Base-by-base conservation (phyloP, 1,140 invertebrate genomes). In the Elymnias hypermnestra region DNA sequence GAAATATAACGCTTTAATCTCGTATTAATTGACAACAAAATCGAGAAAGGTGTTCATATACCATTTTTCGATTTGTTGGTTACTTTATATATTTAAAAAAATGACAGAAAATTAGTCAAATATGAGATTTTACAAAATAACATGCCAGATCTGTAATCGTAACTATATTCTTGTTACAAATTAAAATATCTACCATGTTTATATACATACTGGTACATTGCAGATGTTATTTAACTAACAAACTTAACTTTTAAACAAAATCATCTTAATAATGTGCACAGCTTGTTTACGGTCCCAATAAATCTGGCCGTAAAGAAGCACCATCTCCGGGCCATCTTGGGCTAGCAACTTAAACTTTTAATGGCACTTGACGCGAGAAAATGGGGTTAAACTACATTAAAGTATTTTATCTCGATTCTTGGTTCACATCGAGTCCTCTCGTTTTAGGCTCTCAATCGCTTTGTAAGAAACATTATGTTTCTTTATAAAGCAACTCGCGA, bases 291-390 rank as follows among this genome's bases (percentile, higher is more conserved):
- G 36, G 28, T 40, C 7, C 33, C 46, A 50, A 57, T 60, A 63
- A 63, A 66, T 57, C 47, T 39, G 29, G 51, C 39, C 9, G 46
- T 64, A 57, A 59, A 59, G 47, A 39, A 36, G 13, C 39, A 43
- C 40, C 49, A 42, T 53, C 44, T 40, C 50, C 53, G 50, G 29
- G 50, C 37, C 40, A 36, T 36, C 28, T 17, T 17, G 31, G 41
- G 31, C 19, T 19, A 26, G 53, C 53, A 57, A 41, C 42, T 35
- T 44, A 62, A 71, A 64, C 53, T 71, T 71, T 62, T 64, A 70
- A 71, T 67, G 56, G 57, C 61, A 61, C 63, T 71, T 64, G 56
- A 63, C 59, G 58, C 50, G 37, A 62, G 51, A 54, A 57, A 67
- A 66, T 49, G 51, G 60, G 57, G 44, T 63, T 57, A 52, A 54